Base-by-base conservation (phyloP, 2,888 invertebrate genomes). In the Dolichopus griseipennis region DNA sequence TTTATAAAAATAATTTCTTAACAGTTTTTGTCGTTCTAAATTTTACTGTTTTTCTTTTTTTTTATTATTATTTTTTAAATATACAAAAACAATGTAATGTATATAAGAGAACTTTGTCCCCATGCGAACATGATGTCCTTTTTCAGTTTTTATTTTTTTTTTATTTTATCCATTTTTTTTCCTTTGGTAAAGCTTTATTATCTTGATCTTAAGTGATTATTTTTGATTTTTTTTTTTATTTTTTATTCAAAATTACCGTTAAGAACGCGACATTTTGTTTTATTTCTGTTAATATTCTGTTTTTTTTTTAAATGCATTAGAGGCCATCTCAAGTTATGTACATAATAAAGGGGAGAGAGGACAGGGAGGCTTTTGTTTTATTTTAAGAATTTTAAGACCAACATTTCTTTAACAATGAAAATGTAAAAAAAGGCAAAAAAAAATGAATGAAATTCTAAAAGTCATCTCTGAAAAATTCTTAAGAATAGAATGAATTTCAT, bases 151-250 rank as follows among this genome's bases (percentile, higher is more conserved):
- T 52, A 6, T 52, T 52, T 6, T 52, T 52, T 52, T 52, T 52
- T n/a, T 15, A 18, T 52, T 52, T 52, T 12, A 10, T 43, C 15
- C 12, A 3, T 15, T 43, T 52, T 52, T 7, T n/a, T 52, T 52
- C 4, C 18, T n/a, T 18, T 2, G 15, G 15, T n/a, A 52, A 15
- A 52, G 18, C 52, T 52, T 52, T 52, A 52, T 52, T 52, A 15
- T 52, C 52, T 52, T 52, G 52, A 52, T 52, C 52, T 52, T 52
- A 52, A 52, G 52, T 52, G 52, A 52, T 52, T 52, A 52, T 52
- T 52, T 52, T 52, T 52, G 27, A 27, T 27, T 27, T 27, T 5
- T 27, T 27, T 27, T 27, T 2, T 27, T 27, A 4, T 27, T 27
- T 52, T 12, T 52, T 37, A 37, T 37, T 37, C 2, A 18, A 52